Base-by-base conservation (phyloP, 2,888 invertebrate genomes). In the Brachypterus glaber region DNA sequence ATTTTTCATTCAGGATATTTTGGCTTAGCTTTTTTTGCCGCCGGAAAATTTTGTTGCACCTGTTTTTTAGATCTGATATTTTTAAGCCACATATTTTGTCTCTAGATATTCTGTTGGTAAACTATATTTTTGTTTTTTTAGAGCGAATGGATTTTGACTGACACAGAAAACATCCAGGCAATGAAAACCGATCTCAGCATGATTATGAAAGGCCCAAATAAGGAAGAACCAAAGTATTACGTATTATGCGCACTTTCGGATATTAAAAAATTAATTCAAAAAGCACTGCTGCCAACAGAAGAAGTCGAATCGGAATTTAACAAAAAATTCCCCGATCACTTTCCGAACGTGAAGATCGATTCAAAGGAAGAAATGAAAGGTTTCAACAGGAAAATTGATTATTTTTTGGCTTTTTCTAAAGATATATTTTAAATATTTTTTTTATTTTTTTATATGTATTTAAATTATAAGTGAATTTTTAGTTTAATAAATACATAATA, bases 171-270 rank as follows among this genome's bases (percentile, higher is more conserved):
- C 48, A 63, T 77, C 8, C 58, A 67, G 5, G 62, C 70, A 1
- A 72, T 83, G 60, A 71, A 73, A 49, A 65, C 70, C 24, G 83
- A 84, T 56, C 68, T 78, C 0, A 66, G 70, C 30, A 65, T 66
- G 17, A 70, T 88, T 40, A 61, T 83, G 41, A 64, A 71, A 48
- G 81, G 80, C 0, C 77, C 79, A 0, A 71, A 69, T 41, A 54
- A 64, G 33, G 63, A 64, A 3, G 71, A 76, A 29, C 64, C 63
- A n/a, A 63, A 66, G 8, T 69, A 68, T 49, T 79, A 82, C 48
- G 69, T 79, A 34, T 64, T 75, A 40, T 70, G 78, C 14, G 79
- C 79, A 0, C 60, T 88, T 1, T 83, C 83, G 1, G 81, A 87
- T 58, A 51, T 82, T 2, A 66, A 76, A 33, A 50, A 61, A 18